phyloP scores from a whole-genome alignment of 30 jellyfish, hydroid and myxozoan genomes.

The Nemopilema nomurai region DNA sequence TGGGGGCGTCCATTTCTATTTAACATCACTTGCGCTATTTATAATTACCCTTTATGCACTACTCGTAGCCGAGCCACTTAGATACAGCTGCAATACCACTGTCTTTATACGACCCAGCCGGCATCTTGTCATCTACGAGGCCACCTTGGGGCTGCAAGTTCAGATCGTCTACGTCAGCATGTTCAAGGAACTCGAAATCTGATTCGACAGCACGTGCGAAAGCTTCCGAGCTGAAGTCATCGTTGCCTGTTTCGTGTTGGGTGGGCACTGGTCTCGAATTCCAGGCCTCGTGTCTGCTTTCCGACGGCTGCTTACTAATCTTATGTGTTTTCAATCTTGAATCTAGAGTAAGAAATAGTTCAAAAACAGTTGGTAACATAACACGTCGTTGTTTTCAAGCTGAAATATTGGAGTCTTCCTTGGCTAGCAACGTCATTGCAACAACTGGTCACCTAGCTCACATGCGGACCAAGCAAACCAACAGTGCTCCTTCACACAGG shows the following conservation, averaged over 20 bases:
- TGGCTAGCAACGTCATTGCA: too few relatives aligned
- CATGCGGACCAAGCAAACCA: too few relatives aligned
- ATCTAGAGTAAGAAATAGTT: too few relatives aligned
- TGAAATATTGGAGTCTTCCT: too few relatives aligned
- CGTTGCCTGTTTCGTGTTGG: not conserved
- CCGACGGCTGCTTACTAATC: too few relatives aligned
- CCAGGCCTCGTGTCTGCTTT: too few relatives aligned
- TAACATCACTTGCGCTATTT: not conserved
- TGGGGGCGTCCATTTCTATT: too few relatives aligned
- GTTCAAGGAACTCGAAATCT: conserved; percentile 68
- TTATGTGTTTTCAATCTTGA: too few relatives aligned
- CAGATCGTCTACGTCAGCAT: conserved; percentile 36
- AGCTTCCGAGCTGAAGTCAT: conserved; percentile 11
- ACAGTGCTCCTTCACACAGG: too few relatives aligned
- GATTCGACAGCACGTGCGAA: conserved; percentile 46
- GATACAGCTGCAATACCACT: conserved; percentile 53
- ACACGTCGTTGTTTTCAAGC: too few relatives aligned
- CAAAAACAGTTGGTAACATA: too few relatives aligned
- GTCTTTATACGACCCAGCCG: conserved; percentile 32
- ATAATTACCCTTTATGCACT: not conserved
- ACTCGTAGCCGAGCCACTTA: conserved; percentile 53
- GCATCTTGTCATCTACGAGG: not conserved
- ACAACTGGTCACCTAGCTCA: too few relatives aligned
- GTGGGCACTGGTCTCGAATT: not conserved
- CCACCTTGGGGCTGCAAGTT: not conserved